A percentile compares a stretch with the other conserved stretches of the same genome.
phyloP scores from a whole-genome alignment of 1,140 invertebrate genomes.

The Tetragonula clypearis region DNA sequence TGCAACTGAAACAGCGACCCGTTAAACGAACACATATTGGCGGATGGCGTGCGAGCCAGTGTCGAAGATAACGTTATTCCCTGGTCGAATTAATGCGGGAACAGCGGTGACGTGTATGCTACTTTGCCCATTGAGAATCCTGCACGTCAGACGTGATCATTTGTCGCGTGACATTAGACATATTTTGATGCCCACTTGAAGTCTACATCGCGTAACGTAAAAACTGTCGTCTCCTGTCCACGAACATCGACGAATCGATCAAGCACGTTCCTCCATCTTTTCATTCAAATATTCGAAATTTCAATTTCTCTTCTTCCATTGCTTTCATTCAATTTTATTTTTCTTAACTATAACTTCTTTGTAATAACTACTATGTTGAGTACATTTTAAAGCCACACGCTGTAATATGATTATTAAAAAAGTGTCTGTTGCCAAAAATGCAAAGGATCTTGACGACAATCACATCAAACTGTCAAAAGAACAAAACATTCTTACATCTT shows the following conservation, averaged over 20 bases:
- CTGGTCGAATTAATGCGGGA: background rate
- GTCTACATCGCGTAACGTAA: background rate
- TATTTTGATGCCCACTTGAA: background rate
- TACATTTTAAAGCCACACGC: too few species aligned
- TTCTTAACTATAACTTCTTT: background rate
- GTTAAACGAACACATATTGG: conserved; percentile 8
- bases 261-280: background rate
- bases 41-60: background rate
- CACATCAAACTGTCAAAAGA: too few species aligned
- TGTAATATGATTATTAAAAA: too few species aligned
- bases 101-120: background rate
- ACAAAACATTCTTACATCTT: background rate
- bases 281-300: background rate
- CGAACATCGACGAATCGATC: background rate
- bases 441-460: too few species aligned
- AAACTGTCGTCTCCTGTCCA: background rate
- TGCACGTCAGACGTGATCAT: conserved; percentile 8
- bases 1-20: background rate
- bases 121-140: conserved; percentile 10
- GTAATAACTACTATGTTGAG: too few species aligned
- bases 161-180: background rate
- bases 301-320: background rate
- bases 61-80: conserved; percentile 31
- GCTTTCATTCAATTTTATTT: background rate
- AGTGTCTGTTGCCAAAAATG: too few species aligned